phyloP scores from a whole-genome alignment of 1,140 invertebrate genomes.

The Drosophila truncata region DNA sequence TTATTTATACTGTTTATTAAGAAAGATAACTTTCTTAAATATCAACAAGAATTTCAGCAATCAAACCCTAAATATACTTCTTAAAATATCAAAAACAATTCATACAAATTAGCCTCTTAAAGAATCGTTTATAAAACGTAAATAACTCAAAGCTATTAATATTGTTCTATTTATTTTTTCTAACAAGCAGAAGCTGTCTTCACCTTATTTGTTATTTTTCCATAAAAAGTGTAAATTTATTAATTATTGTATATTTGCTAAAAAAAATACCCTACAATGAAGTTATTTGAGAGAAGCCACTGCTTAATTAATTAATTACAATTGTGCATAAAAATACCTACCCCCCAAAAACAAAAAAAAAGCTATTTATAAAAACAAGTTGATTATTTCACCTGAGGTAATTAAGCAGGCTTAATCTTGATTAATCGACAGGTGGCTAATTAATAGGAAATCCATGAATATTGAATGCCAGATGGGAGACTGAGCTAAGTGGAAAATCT shows the following conservation, averaged over 20 bases:
- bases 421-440: conserved; percentile 34
- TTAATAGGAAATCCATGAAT: conserved; percentile 44
- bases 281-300: neutral
- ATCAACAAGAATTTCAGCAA: too few relatives aligned
- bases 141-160: conserved; percentile 1
- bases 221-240: neutral
- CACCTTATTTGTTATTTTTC: neutral
- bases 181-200: too few relatives aligned
- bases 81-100: neutral
- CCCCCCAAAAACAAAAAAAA: too few relatives aligned
- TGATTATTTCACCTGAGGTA: conserved; percentile 13
- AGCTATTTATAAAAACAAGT: conserved; percentile 17
- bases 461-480: conserved; percentile 6
- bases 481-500: conserved; percentile 4
- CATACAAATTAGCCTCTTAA: neutral
- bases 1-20: neutral
- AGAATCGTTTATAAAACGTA: neutral
- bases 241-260: neutral
- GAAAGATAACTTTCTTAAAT: too few relatives aligned
- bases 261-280: neutral
- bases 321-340: neutral
- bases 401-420: conserved; percentile 35
- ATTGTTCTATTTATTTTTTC: conserved; percentile 2
- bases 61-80: neutral
- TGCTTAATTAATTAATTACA: neutral